Evolutionary conservation across 2,888 invertebrate genomes (phyloP).

Genomic region (Lamproptera curius): DNA sequence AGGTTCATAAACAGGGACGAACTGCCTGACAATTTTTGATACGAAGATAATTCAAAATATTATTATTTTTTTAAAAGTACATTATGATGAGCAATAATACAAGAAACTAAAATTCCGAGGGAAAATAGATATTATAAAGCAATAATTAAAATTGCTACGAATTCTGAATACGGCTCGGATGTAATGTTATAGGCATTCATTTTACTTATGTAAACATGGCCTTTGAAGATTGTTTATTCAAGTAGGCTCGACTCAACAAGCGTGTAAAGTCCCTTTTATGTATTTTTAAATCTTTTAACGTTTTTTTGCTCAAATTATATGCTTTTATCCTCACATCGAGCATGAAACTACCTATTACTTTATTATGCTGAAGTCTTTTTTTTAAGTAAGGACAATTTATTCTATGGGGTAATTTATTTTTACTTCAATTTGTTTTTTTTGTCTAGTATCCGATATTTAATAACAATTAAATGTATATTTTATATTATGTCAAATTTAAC

Average conservation of each 20-base stretch:
- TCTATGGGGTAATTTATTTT: too few species aligned
- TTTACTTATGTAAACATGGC: constrained; percentile 19
- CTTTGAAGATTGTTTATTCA: constrained; percentile 55
- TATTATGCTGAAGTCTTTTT: too few species aligned
- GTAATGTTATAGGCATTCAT: constrained; percentile 16
- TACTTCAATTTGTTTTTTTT: too few species aligned
- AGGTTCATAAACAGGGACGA: constrained; percentile 11
- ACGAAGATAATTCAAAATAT: too few species aligned
- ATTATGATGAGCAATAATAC: too few species aligned
- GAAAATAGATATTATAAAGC: too few species aligned
- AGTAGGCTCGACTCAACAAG: constrained; percentile 59
- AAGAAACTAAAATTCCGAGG: too few species aligned
- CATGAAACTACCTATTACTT: constrained; percentile 57
- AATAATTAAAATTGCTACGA: not conserved
- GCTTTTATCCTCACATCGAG: constrained; percentile 54
- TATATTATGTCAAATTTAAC: too few species aligned
- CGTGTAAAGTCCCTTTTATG: constrained; percentile 64
- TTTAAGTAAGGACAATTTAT: too few species aligned
- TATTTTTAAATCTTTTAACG: constrained; percentile 65
- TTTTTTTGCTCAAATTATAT: constrained; percentile 57
- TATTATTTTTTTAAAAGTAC: too few species aligned
- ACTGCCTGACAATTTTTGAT: not conserved
- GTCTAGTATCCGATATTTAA: too few species aligned
- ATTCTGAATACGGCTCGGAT: constrained; percentile 11
- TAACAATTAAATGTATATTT: too few species aligned